phyloP scores from a whole-genome alignment of 2,888 invertebrate species.

The Oscheius sp. region DNA sequence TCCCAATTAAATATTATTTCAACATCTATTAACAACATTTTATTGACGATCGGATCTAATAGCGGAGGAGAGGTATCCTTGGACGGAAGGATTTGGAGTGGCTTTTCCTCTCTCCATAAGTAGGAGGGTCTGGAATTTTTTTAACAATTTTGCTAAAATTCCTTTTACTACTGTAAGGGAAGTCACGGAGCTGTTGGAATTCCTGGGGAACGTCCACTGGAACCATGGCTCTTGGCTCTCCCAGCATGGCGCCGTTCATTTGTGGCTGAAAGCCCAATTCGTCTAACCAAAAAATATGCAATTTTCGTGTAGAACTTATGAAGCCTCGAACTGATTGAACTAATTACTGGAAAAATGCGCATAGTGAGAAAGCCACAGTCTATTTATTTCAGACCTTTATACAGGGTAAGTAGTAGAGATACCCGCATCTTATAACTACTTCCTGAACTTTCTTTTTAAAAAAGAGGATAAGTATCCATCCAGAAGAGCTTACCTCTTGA shows the following conservation, averaged over 20 bases:
- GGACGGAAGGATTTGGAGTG: slow-evolving; percentile 19
- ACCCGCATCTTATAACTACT: slow-evolving; percentile 18
- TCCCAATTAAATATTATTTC: neutral
- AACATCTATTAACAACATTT: neutral
- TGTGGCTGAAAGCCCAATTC: slow-evolving; percentile 6
- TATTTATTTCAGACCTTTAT: slow-evolving; percentile 15
- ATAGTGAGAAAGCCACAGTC: neutral
- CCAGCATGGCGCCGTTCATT: neutral
- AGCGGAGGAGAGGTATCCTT: slow-evolving; percentile 15
- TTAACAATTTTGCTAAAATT: too few species aligned
- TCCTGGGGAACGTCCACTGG: neutral
- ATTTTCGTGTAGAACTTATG: neutral
- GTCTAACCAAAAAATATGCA: neutral
- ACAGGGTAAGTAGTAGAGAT: slow-evolving; percentile 21
- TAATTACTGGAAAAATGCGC: too few species aligned
- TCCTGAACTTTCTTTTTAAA: slow-evolving; percentile 11
- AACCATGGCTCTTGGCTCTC: neutral
- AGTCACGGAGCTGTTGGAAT: slow-evolving; percentile 12
- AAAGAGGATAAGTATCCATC: too few species aligned
- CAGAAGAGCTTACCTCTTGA: slow-evolving; percentile 7
- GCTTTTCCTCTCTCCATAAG: slow-evolving; percentile 4
- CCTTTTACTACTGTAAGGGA: slow-evolving; percentile 6
- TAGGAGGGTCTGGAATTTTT: neutral
- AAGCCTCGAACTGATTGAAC: neutral
- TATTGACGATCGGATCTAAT: slow-evolving; percentile 8